A percentile compares a stretch with the other conserved stretches of the same genome.
Evolutionary conservation across 2,888 invertebrate genomes (phyloP).

Genomic region (Thymelicus sylvestris): DNA sequence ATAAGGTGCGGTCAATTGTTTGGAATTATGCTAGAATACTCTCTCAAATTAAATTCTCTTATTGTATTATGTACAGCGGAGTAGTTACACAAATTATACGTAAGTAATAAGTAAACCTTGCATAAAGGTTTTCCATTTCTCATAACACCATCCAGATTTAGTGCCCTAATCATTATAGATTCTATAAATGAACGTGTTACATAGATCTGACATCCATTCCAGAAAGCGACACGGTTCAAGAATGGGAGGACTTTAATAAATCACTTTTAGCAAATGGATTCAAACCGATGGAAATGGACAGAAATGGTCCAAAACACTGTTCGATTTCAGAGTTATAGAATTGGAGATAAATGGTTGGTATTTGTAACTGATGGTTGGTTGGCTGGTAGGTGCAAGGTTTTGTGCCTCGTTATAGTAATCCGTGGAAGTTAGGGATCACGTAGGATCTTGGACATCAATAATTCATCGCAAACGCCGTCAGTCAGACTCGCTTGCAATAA

Average conservation of each 20-base stretch:
- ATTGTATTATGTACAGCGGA: no score
- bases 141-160: conserved; percentile 53
- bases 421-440: conserved; percentile 63
- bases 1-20: no score
- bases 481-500: conserved; percentile 73
- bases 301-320: conserved; percentile 23
- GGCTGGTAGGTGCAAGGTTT: conserved; percentile 11
- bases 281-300: conserved; percentile 4
- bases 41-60: no score
- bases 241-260: conserved; percentile 36
- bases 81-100: no score
- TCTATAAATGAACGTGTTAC: conserved; percentile 65
- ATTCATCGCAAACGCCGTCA: conserved; percentile 70
- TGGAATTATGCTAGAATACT: no score
- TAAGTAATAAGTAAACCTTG: background rate
- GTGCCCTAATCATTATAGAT: conserved; percentile 58
- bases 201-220: conserved; percentile 58
- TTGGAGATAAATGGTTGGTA: conserved; percentile 16
- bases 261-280: conserved; percentile 27
- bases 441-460: conserved; percentile 70
- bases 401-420: conserved; percentile 44
- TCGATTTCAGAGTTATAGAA: conserved; percentile 22
- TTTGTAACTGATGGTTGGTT: conserved; percentile 29
- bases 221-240: conserved; percentile 50
- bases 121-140: background rate